Conservation (phyloP, 2,797 vertebrate genomes). For the Cirrhinus molitorella region DNA sequence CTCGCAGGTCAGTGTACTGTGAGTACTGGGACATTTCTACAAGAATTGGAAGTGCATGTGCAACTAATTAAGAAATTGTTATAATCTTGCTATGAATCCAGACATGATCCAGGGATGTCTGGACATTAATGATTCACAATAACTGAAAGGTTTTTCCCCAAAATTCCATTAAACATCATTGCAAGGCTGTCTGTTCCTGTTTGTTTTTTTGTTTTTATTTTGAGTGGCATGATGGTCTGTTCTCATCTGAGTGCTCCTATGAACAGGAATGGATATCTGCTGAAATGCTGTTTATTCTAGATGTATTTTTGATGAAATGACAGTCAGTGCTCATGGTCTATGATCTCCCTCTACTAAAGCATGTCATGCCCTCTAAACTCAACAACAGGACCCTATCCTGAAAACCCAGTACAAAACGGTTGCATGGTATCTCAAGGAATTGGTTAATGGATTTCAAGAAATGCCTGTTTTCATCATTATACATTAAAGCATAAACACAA, state of each 20-base stretch:
- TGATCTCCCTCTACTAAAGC: constrained; percentile 53
- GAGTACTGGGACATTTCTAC: constrained; percentile 71
- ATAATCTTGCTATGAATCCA: constrained; percentile 71
- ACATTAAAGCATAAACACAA: neutral
- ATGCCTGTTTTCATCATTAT: neutral
- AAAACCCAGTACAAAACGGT: neutral
- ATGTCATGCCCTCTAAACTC: constrained; percentile 51
- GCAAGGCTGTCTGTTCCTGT: constrained; percentile 80
- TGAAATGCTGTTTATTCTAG: constrained; percentile 70
- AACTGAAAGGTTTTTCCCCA: constrained; percentile 73
- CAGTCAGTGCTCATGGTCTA: constrained; percentile 47
- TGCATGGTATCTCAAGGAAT: constrained; percentile 1
- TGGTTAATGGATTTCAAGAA: neutral
- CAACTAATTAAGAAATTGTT: constrained; percentile 78
- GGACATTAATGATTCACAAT: constrained; percentile 74
- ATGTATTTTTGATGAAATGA: constrained; percentile 73
- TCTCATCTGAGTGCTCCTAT: constrained; percentile 37
- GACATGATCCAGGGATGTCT: constrained; percentile 75
- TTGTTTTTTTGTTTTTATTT: constrained; percentile 71
- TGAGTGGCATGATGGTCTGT: constrained; percentile 64
- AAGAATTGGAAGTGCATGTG: constrained; percentile 81
- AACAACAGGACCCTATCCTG: constrained; percentile 16
- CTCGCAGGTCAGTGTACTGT: constrained; percentile 67
- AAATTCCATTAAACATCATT: constrained; percentile 86
- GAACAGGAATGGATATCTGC: constrained; percentile 69